phyloP scores from a whole-genome alignment of 2,888 invertebrate genomes.

The Cephalotes varians region DNA sequence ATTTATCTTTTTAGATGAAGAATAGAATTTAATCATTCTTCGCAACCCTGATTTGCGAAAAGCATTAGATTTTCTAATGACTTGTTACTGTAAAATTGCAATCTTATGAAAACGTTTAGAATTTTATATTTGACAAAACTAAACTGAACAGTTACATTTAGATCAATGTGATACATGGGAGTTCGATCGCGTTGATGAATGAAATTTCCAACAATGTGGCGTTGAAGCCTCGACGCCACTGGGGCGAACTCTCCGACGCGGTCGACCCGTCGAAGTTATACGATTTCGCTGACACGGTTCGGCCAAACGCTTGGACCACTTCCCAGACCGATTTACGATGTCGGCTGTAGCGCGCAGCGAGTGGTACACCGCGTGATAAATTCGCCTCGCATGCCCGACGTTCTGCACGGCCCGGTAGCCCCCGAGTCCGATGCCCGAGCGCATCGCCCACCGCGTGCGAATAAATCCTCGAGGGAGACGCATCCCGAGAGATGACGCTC shows the following conservation, averaged over 20 bases:
- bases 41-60: neutral
- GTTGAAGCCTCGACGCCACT: constrained; percentile 49
- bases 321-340: constrained; percentile 82
- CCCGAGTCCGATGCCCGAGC: constrained; percentile 55
- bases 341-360: constrained; percentile 62
- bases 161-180: neutral
- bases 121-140: neutral
- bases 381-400: constrained; percentile 61
- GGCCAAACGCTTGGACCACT: constrained; percentile 80
- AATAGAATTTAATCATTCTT: neutral
- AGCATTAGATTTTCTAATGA: neutral
- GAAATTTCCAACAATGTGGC: constrained; percentile 19
- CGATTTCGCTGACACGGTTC: constrained; percentile 78
- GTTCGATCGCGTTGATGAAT: neutral
- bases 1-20: neutral
- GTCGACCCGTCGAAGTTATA: constrained; percentile 71
- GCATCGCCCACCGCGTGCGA: constrained; percentile 62
- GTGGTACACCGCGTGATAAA: constrained; percentile 71
- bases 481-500: constrained; percentile 47
- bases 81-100: neutral
- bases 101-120: neutral
- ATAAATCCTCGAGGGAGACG: constrained; percentile 64
- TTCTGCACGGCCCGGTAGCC: constrained; percentile 53
- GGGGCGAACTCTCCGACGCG: constrained; percentile 13
- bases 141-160: neutral